Percentiles rank a stretch among this genome's conserved stretches.
phyloP scores from a whole-genome alignment of 1,140 invertebrate species.

The Leguminivora glycinivorella region DNA sequence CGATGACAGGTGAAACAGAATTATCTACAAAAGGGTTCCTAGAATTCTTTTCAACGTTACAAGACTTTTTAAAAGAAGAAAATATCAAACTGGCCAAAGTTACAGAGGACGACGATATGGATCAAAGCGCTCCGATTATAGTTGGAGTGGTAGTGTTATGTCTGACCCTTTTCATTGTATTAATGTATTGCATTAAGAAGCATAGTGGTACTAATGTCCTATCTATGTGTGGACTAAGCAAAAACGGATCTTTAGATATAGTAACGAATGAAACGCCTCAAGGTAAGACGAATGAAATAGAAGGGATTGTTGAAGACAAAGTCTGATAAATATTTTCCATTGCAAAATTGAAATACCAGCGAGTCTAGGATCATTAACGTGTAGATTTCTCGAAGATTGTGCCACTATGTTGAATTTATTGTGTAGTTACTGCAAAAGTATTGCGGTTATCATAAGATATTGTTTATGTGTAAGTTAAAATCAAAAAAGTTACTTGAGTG shows the following conservation, averaged over 20 bases:
- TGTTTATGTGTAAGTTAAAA: constrained; percentile 11
- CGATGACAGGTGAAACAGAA: constrained; percentile 80
- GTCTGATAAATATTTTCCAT: constrained; percentile 43
- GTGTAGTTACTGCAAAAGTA: constrained; percentile 11
- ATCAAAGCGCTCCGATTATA: constrained; percentile 61
- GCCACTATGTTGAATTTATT: constrained; percentile 9
- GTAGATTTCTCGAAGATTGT: constrained; percentile 11
- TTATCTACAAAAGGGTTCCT: constrained; percentile 76
- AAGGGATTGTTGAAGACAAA: constrained; percentile 62
- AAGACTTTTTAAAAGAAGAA: constrained; percentile 64
- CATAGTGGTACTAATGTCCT: constrained; percentile 52
- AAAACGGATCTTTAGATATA: constrained; percentile 73
- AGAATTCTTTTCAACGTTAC: constrained; percentile 71
- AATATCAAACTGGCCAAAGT: constrained; percentile 47
- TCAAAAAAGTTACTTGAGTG: background rate
- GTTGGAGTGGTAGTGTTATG: constrained; percentile 60
- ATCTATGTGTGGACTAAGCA: constrained; percentile 62
- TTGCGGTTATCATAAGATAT: background rate
- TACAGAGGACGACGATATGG: constrained; percentile 51
- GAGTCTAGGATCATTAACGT: background rate
- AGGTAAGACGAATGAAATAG: constrained; percentile 53
- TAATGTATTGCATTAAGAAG: constrained; percentile 67
- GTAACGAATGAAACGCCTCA: constrained; percentile 60
- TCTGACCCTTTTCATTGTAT: constrained; percentile 57
- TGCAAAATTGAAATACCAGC: background rate